Conservation (phyloP, 2,888 invertebrate species). For the Digitonthophagus gazella region DNA sequence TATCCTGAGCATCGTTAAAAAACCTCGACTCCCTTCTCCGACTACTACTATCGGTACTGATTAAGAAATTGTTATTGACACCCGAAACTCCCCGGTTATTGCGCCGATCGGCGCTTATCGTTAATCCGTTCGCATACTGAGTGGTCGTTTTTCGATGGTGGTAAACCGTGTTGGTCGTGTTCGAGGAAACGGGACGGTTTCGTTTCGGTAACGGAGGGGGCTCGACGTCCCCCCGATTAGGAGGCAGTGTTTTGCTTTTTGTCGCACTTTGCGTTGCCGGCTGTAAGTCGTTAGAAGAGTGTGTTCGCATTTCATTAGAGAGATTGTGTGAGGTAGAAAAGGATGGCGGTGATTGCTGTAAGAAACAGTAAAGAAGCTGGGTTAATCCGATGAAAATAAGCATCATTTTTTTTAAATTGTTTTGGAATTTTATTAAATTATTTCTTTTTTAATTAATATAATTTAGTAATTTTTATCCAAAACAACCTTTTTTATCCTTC, state of each 20-base stretch:
- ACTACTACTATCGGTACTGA: not conserved
- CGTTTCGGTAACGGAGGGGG: slow-evolving; percentile 59
- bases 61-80: not conserved
- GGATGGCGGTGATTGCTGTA: slow-evolving; percentile 46
- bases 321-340: slow-evolving; percentile 34
- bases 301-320: slow-evolving; percentile 36
- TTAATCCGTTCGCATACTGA: slow-evolving; percentile 38
- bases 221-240: slow-evolving; percentile 43
- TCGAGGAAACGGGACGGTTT: slow-evolving; percentile 42
- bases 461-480: not conserved
- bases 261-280: slow-evolving; percentile 28
- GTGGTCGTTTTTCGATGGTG: slow-evolving; percentile 27
- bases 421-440: too few species aligned
- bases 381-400: slow-evolving; percentile 42
- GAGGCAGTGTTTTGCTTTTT: slow-evolving; percentile 7
- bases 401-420: not conserved
- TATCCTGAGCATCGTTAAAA: slow-evolving; percentile 6
- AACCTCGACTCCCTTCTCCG: not conserved
- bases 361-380: slow-evolving; percentile 49
- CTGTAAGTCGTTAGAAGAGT: slow-evolving; percentile 28
- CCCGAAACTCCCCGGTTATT: not conserved
- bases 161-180: slow-evolving; percentile 31
- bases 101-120: slow-evolving; percentile 11
- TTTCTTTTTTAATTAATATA: too few species aligned
- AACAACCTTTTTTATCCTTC: not conserved